Conservation (phyloP, 2,797 vertebrate species). For the Onychomys arenicola region DNA sequence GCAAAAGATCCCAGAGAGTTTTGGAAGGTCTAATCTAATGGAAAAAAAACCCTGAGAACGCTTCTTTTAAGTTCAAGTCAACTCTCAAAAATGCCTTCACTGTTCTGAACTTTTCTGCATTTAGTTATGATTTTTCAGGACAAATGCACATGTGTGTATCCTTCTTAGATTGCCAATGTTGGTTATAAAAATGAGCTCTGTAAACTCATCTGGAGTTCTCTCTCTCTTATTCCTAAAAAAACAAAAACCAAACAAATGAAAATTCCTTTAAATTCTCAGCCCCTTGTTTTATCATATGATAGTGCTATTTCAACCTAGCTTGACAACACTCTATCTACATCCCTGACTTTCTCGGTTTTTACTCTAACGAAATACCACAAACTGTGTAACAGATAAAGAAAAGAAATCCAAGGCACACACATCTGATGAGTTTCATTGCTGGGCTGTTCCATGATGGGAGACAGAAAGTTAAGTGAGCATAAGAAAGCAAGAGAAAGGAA, state of each 20-base stretch:
- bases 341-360: neutral
- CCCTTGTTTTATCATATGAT: neutral
- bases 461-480: neutral
- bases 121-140: neutral
- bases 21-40: neutral
- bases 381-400: neutral
- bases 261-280: neutral
- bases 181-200: neutral
- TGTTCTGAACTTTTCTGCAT: conserved; percentile 18
- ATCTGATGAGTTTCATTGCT: neutral
- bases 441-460: neutral
- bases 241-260: neutral
- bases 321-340: neutral
- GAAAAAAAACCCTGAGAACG: neutral
- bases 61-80: neutral
- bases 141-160: neutral
- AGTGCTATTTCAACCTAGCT: conserved; percentile 1
- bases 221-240: neutral
- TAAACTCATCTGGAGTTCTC: neutral
- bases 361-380: neutral
- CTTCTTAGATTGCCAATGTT: neutral
- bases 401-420: neutral
- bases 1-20: neutral
- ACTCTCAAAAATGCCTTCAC: neutral
- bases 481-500: neutral